Evolutionary conservation across 2,797 vertebrate species (phyloP).

Genomic region (Enteromius unitaeniatus): DNA sequence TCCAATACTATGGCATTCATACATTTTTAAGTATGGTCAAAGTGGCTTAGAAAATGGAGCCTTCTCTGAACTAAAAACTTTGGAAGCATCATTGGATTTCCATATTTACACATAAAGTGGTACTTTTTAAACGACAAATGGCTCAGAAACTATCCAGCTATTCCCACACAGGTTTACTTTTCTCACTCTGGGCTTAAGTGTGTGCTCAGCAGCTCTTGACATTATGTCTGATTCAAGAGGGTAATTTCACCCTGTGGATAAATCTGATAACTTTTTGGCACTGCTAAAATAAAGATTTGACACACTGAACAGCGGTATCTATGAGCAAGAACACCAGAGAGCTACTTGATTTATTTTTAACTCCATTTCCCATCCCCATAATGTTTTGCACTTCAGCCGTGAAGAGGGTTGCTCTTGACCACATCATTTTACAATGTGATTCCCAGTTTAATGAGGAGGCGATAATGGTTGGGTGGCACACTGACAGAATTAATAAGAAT

Average conservation of each 20-base stretch:
- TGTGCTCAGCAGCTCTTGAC: slow-evolving; percentile 24
- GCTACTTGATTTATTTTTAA: slow-evolving; percentile 23
- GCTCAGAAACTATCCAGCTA: neutral
- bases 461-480: slow-evolving; percentile 20
- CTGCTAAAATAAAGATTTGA: slow-evolving; percentile 23
- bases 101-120: neutral
- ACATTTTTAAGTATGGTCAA: neutral
- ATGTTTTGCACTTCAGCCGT: slow-evolving; percentile 21
- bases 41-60: neutral
- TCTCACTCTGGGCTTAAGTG: neutral
- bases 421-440: slow-evolving; percentile 35
- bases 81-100: neutral
- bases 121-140: neutral
- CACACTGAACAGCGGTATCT: neutral
- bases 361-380: neutral
- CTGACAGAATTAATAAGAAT: slow-evolving; percentile 32
- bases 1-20: neutral
- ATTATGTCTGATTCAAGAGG: slow-evolving; percentile 1
- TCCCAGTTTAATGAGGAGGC: slow-evolving; percentile 35
- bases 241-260: slow-evolving; percentile 19
- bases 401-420: slow-evolving; percentile 27
- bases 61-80: neutral
- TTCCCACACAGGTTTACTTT: neutral
- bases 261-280: slow-evolving; percentile 12
- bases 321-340: neutral